A percentile compares a stretch with the other conserved stretches of the same genome.
phyloP scores from a whole-genome alignment of 2,113 vertebrate genomes.

The Ellobius talpinus region DNA sequence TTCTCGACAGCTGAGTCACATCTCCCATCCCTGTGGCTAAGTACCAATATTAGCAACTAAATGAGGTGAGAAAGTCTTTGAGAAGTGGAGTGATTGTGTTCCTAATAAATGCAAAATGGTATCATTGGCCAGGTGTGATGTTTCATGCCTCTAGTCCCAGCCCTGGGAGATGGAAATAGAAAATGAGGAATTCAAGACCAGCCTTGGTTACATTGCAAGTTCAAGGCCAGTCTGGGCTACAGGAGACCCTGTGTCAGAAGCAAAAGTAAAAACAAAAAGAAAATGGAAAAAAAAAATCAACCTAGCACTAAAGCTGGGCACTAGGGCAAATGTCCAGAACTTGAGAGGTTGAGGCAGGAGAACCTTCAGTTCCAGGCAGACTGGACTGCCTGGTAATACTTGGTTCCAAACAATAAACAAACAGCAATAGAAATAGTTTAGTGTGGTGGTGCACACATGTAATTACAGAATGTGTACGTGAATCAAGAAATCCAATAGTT shows the following conservation, averaged over 20 bases:
- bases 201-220: neutral
- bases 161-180: neutral
- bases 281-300: neutral
- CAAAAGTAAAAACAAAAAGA: neutral
- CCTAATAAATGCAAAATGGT: neutral
- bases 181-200: neutral
- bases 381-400: neutral
- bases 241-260: neutral
- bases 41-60: neutral
- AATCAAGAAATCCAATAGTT: neutral
- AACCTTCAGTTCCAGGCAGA: neutral
- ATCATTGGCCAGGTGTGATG: neutral
- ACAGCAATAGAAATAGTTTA: neutral
- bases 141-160: rapidly evolving
- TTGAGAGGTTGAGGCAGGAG: neutral
- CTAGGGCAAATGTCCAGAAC: neutral
- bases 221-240: neutral
- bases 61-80: neutral
- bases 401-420: neutral
- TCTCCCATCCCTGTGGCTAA: neutral
- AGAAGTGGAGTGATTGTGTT: neutral
- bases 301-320: neutral
- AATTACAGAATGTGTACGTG: neutral
- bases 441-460: neutral
- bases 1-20: neutral